These are phyloP conservation scores for Scartelaos histophorus DNA, from an alignment of 2,113 vertebrate genomes.

Conservation along the genomic window DNA sequence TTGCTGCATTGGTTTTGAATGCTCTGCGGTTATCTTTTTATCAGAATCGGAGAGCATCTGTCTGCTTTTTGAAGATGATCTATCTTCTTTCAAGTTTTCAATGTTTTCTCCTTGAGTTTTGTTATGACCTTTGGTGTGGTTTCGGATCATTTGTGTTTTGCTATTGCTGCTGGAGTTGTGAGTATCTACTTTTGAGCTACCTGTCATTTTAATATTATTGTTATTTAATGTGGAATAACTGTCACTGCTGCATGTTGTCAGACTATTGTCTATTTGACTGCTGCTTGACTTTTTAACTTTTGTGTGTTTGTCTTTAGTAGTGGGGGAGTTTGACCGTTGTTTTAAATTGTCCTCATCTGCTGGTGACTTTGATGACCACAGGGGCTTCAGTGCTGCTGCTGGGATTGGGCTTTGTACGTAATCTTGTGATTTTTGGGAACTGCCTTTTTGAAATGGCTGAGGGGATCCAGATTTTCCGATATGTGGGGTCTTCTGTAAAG, in stretches of 20 bases:
- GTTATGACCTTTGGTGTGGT: slow-evolving; percentile 65
- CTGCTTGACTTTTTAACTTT: slow-evolving; percentile 69
- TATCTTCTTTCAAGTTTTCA: slow-evolving; percentile 74
- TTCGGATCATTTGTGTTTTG: slow-evolving; percentile 58
- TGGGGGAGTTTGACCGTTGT: slow-evolving; percentile 57
- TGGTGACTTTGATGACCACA: slow-evolving; percentile 63
- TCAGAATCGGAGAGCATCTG: slow-evolving; percentile 69
- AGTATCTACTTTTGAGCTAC: slow-evolving; percentile 45
- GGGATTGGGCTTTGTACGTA: slow-evolving; percentile 57
- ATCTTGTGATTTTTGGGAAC: slow-evolving; percentile 71
- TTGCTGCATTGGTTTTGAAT: slow-evolving; percentile 57
- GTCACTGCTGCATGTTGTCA: slow-evolving; percentile 63
- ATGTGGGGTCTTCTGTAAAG: slow-evolving; percentile 76
- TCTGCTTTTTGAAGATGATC: slow-evolving; percentile 75
- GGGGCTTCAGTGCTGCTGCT: slow-evolving; percentile 61
- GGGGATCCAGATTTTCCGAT: slow-evolving; percentile 64
- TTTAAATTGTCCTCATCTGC: slow-evolving; percentile 70
- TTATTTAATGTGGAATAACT: slow-evolving; percentile 48
- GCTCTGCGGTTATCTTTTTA: slow-evolving; percentile 74
- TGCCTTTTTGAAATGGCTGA: slow-evolving; percentile 67
- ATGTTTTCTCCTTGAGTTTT: slow-evolving; percentile 68
- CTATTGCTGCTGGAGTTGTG: slow-evolving; percentile 64
- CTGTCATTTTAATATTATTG: slow-evolving; percentile 65
- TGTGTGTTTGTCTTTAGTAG: slow-evolving; percentile 78
- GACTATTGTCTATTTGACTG: slow-evolving; percentile 70